These are phyloP conservation scores for Mongoloraphidia duomilia DNA, from an alignment of 2,888 invertebrate species.

Conservation along the genomic window DNA sequence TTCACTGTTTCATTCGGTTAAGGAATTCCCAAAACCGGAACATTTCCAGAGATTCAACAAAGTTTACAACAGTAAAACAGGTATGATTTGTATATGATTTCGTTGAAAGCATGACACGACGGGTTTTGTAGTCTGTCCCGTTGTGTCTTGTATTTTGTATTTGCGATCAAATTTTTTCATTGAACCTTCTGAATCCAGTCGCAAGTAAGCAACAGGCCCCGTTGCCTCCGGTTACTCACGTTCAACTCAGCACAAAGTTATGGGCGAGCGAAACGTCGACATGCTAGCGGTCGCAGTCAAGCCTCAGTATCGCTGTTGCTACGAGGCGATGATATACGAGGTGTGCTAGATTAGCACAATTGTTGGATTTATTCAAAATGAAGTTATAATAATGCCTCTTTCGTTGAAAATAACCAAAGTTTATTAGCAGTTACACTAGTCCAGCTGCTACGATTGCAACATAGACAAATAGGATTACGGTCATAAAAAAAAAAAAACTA, in stretches of 20 bases:
- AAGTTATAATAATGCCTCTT: no score
- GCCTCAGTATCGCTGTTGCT: not conserved
- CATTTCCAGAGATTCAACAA: slow-evolving; percentile 51
- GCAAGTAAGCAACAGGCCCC: slow-evolving; percentile 47
- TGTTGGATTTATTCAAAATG: no score
- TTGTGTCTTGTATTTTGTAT: slow-evolving; percentile 1
- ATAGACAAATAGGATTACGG: no score
- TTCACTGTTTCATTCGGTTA: slow-evolving; percentile 44
- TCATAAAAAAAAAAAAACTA: no score
- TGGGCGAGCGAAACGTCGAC: slow-evolving; percentile 35
- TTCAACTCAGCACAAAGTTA: slow-evolving; percentile 39
- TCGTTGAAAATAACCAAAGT: no score
- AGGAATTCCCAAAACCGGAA: slow-evolving; percentile 53
- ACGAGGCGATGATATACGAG: no score
- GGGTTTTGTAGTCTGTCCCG: slow-evolving; percentile 9
- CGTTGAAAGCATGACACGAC: slow-evolving; percentile 3
- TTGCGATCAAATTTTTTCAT: slow-evolving; percentile 12
- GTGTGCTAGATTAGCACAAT: no score
- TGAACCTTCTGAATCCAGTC: slow-evolving; percentile 20
- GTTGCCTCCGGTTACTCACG: slow-evolving; percentile 37
- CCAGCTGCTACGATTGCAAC: no score
- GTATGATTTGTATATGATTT: slow-evolving; percentile 24
- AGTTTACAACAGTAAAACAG: slow-evolving; percentile 51
- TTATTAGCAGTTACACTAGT: no score
- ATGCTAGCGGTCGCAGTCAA: slow-evolving; percentile 25